Evolutionary conservation across 2,888 invertebrate genomes (phyloP), one percentile per base, ranked within the genome.

Genomic region (Glomeris marginata): DNA sequence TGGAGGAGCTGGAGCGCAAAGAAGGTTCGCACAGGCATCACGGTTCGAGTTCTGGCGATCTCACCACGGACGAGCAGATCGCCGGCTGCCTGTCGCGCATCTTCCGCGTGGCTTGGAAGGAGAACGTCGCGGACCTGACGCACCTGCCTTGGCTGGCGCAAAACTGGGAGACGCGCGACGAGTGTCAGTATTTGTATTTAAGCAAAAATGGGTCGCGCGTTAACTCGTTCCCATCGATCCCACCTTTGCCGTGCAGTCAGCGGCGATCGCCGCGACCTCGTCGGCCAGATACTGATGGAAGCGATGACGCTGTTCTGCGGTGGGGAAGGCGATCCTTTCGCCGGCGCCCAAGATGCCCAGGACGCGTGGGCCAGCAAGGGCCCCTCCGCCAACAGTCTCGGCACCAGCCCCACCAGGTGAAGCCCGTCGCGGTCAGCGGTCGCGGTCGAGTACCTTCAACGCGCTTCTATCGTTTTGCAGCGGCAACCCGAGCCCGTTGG

Each of bases 1-100:
- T 75, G 1, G 75, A 75, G 50, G 74, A 75, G 33, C 37, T 57
- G 20, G 66, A 65, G 47, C 52, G 54, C 13, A 59, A 62, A 56
- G 63, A 62, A 51, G 63, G 63, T 33, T 54, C 56, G 11, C 62
- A 61, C 51, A 58, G 67, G 53, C 62, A 65, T 54, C 57, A 67
- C 56, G 67, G 63, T 56, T 54, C 57, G 4, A 65, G 64, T 56
- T 57, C 61, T 37, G 61, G 62, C 4, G 28, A 28, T 3, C 61
- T 61, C 16, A 64, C 64, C 49, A 61, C 64, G 16, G 61, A 61
- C 41, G 65, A 65, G 45, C 65, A 65, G 49, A 57, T 65, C 52
- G 55, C 60, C 20, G 57, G 51, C 34, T 56, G 62, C 15, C 51
- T 65, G 22, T 58, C 60, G 38, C 55, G 63, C 44, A 58, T 66